Evolutionary conservation across 1,140 invertebrate genomes (phyloP).

Genomic region (Calephelis virginiensis): DNA sequence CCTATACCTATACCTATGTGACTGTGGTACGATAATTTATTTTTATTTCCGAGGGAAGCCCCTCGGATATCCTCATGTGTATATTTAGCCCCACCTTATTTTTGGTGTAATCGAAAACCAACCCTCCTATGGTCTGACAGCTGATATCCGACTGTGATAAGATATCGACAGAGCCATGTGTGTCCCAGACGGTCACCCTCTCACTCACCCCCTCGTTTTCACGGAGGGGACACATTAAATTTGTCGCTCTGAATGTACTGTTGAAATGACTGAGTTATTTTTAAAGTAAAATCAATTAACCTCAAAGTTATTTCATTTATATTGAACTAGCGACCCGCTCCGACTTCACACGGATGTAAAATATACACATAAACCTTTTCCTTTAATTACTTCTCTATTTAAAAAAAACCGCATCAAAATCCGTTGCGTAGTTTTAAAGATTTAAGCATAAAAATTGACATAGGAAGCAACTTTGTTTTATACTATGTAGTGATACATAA

Average conservation of each 20-base stretch:
- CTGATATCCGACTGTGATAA: constrained; percentile 65
- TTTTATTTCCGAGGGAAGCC: constrained; percentile 33
- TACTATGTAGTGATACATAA: no score
- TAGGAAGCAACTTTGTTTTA: no score
- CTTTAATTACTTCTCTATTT: no score
- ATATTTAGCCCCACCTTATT: constrained; percentile 44
- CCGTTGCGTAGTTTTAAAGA: no score
- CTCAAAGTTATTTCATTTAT: no score
- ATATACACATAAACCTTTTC: no score
- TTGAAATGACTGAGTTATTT: constrained; percentile 17
- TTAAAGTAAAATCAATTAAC: constrained; percentile 9
- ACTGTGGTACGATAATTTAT: constrained; percentile 12
- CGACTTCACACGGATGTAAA: no score
- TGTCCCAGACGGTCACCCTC: constrained; percentile 41
- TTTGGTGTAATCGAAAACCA: constrained; percentile 46
- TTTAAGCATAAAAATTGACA: no score
- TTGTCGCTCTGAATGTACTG: constrained; percentile 6
- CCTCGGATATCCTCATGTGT: constrained; percentile 33
- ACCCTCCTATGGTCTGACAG: constrained; percentile 52
- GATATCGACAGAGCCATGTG: constrained; percentile 55
- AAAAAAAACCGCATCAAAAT: no score
- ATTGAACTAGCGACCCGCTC: no score
- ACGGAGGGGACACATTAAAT: constrained; percentile 21
- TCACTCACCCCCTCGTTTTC: constrained; percentile 20
- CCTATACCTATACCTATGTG: no score